Conservation (phyloP, 2,888 invertebrate species). For the Melinopterus prodromus region DNA sequence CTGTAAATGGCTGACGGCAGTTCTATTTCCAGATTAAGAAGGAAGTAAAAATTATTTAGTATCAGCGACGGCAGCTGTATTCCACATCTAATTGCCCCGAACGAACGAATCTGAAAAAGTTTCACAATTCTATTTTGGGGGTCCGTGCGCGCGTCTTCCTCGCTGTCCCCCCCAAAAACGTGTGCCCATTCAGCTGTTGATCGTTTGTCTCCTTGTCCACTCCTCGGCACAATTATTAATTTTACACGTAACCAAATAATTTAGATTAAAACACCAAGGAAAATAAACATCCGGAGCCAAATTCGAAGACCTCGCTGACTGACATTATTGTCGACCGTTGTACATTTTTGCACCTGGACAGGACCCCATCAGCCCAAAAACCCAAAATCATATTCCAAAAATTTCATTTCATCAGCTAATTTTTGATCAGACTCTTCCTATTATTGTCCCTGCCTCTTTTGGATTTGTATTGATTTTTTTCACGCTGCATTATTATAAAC, state of each 20-base stretch:
- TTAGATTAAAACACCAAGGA: constrained; percentile 4
- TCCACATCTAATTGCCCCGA: constrained; percentile 45
- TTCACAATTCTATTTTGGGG: constrained; percentile 43
- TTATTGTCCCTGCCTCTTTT: no score
- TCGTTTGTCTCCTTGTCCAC: constrained; percentile 45
- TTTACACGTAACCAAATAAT: not conserved
- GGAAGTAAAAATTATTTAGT: constrained; percentile 49
- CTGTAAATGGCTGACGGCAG: constrained; percentile 9
- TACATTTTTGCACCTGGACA: no score
- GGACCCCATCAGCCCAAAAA: no score
- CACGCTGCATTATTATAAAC: no score
- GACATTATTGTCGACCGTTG: not conserved
- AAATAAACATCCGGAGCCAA: constrained; percentile 6
- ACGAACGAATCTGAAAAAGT: constrained; percentile 39
- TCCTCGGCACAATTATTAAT: not conserved
- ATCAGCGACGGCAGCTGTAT: constrained; percentile 41
- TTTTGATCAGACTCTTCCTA: no score
- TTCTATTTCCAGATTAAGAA: constrained; percentile 46
- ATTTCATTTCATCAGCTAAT: no score
- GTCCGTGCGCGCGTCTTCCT: constrained; percentile 27
- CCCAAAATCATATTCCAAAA: no score
- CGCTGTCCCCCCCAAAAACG: constrained; percentile 27
- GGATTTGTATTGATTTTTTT: no score
- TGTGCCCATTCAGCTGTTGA: constrained; percentile 51
- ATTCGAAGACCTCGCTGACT: not conserved